Evolutionary conservation across 2,113 vertebrate genomes (phyloP), one percentile per base, ranked within the genome.

Genomic region (Coregonus clupeaformis): DNA sequence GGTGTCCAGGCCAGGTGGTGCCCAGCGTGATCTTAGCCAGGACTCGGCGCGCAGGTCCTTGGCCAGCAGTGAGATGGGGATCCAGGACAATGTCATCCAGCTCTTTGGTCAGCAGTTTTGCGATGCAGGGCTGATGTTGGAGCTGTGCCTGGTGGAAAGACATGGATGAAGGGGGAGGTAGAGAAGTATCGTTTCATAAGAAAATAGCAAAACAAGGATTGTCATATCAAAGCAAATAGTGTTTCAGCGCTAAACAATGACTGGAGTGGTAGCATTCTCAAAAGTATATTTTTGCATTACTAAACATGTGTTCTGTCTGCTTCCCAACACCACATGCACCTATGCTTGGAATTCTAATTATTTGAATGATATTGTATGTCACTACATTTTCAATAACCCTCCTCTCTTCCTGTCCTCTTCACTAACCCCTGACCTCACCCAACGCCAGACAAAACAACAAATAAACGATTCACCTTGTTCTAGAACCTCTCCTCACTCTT

Each of bases 101-200:
- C 96, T 99, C 98, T 98, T 99, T 99, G 96, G 98, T 99, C 95
- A 99, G 96, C 93, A 99, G 96, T n/a, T 98, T 99, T 99, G 89
- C 98, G 97, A 88, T 99, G 98, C 87, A 99, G n/a, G 95, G 89
- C 98, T 99, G 94, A 99, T 99, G 94, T 99, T 99, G 93, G 97
- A 98, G 93, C 98, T 99, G 93, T 99, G 98, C 95, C 98, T 99
- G 89, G 83, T 55, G 29, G 32, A 18, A 83, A 6, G 45, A 42
- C 74, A 20, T 6, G 16, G 18, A 7, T 25, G 14, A 14, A 9
- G 6, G 13, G 24, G 24, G 24, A 57, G 55, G 47, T 14, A 55
- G 52, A 55, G 49, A 55, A 16, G 20, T 18, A 20, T 18, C 14
- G 52, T 55, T 55, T 14, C 52, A 55, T 55, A 4, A 55, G 36